A percentile compares a stretch with the other conserved stretches of the same genome.
These are phyloP conservation scores for Echeneis naucrates DNA, from an alignment of 2,797 vertebrate species.

Conservation along the genomic window DNA sequence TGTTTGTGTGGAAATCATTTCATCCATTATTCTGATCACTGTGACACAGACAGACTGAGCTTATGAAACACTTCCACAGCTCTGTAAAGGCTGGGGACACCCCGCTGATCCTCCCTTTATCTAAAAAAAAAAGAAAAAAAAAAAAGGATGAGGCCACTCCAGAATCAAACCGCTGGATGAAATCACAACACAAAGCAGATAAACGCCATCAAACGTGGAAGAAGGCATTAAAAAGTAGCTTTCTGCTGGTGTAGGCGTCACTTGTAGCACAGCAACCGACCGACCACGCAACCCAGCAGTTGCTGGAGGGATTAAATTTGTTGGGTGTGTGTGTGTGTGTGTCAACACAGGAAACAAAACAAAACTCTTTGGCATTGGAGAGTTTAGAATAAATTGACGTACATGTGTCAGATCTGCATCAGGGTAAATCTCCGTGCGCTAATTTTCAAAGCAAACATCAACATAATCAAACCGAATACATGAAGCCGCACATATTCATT, in stretches of 20 bases:
- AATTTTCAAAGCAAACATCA: not conserved
- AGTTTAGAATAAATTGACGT: conserved; percentile 40
- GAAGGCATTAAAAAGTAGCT: conserved; percentile 29
- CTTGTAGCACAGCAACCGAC: conserved; percentile 57
- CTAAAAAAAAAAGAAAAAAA: too few species aligned
- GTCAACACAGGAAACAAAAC: conserved; percentile 9
- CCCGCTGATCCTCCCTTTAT: not conserved
- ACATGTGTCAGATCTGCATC: conserved; percentile 15
- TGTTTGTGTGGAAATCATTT: conserved; percentile 27
- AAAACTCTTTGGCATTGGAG: conserved; percentile 25
- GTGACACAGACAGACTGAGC: conserved; percentile 48
- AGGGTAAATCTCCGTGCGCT: conserved; percentile 5
- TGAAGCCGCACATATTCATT: not conserved
- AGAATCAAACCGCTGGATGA: not conserved
- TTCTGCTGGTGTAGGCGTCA: conserved; percentile 47
- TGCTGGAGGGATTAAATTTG: conserved; percentile 47
- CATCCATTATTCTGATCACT: conserved; percentile 45
- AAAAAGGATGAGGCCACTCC: not conserved
- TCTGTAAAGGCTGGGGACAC: conserved; percentile 22
- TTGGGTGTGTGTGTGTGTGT: conserved; percentile 1
- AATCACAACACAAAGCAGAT: not conserved
- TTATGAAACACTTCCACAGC: conserved; percentile 59
- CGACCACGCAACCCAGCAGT: conserved; percentile 39
- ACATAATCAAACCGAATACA: conserved; percentile 2
- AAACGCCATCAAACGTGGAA: conserved; percentile 11